phyloP scores from a whole-genome alignment of 2,888 invertebrate species.

The Stenotaenia linearis region DNA sequence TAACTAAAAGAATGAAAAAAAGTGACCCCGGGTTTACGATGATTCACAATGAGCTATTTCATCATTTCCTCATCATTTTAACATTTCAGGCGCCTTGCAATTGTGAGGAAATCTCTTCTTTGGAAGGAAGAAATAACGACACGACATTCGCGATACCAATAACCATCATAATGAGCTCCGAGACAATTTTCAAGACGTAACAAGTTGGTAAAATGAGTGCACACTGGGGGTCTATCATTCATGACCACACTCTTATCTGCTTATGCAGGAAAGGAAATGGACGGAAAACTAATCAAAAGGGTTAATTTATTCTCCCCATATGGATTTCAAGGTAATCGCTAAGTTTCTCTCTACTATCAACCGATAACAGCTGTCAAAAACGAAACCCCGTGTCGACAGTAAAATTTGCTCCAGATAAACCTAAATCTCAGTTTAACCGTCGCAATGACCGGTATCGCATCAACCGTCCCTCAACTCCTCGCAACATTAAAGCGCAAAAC shows the following conservation, averaged over 20 bases:
- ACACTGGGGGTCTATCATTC: constrained; percentile 11
- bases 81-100: not conserved
- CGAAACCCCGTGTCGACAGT: constrained; percentile 15
- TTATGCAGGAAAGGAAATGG: constrained; percentile 7
- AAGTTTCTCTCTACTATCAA: not conserved
- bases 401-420: not conserved
- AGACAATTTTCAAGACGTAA: constrained; percentile 26
- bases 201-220: constrained; percentile 17
- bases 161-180: constrained; percentile 11
- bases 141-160: not conserved
- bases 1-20: not conserved
- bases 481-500: no score
- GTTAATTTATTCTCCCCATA: constrained; percentile 24
- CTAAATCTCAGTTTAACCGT: not conserved
- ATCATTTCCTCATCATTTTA: not conserved
- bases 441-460: no score
- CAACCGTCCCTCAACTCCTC: no score
- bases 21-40: not conserved
- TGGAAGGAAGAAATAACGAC: not conserved
- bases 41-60: not conserved
- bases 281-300: constrained; percentile 18
- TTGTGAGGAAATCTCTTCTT: not conserved
- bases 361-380: constrained; percentile 22
- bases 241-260: not conserved
- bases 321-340: constrained; percentile 18